Conservation (phyloP, 2,797 vertebrate species). For the Hapalemur alaotrensis region DNA sequence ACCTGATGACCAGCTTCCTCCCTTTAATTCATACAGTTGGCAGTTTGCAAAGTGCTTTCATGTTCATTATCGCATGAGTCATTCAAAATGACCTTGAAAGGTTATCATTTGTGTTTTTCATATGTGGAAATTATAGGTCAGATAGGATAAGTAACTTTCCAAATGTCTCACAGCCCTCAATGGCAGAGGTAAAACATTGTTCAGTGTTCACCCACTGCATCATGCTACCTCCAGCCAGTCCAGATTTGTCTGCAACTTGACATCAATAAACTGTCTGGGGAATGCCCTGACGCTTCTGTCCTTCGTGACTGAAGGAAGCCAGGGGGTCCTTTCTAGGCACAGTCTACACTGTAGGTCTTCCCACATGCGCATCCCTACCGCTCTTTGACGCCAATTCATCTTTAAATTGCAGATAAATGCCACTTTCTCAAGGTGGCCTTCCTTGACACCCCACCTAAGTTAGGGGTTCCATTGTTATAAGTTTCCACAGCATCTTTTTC, state of each 20-base stretch:
- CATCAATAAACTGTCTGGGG: not conserved
- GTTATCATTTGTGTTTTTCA: not conserved
- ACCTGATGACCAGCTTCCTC: not conserved
- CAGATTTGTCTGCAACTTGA: not conserved
- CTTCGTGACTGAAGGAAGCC: not conserved
- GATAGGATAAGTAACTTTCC: not conserved
- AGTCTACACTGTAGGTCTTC: not conserved
- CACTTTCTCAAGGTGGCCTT: not conserved
- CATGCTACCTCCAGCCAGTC: not conserved
- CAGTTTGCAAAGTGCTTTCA: not conserved
- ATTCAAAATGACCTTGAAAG: not conserved
- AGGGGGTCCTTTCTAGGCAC: not conserved
- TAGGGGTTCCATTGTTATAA: not conserved
- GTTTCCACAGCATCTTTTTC: not conserved
- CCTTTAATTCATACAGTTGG: not conserved
- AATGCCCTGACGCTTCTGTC: not conserved
- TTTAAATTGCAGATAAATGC: not conserved
- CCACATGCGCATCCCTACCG: not conserved
- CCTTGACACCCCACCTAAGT: not conserved
- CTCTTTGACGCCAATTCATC: not conserved
- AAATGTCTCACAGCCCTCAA: not conserved
- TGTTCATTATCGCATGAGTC: not conserved
- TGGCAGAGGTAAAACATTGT: not conserved
- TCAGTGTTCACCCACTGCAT: not conserved
- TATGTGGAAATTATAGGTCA: constrained; percentile 6